Evolutionary conservation across 1,140 invertebrate genomes (phyloP).

Genomic region (Physella acuta): DNA sequence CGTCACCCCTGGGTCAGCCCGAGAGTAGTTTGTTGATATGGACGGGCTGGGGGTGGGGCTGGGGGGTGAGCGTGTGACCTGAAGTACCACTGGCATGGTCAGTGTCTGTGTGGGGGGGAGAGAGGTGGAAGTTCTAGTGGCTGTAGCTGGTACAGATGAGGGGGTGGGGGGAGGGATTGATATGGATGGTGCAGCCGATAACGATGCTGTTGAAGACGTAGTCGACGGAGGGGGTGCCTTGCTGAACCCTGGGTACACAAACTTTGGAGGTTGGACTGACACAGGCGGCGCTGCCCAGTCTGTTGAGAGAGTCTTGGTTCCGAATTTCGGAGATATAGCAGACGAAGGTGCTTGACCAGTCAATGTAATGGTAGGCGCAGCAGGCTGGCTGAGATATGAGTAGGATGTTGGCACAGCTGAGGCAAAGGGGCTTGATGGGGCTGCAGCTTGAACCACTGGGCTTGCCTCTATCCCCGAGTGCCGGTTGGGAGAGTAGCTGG

Average conservation of each 20-base stretch:
- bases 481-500: conserved; percentile 26
- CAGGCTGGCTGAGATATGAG: conserved; percentile 36
- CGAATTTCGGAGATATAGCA: conserved; percentile 23
- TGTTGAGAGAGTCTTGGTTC: conserved; percentile 37
- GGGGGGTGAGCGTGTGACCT: conserved; percentile 9
- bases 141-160: background rate
- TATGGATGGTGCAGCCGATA: conserved; percentile 15
- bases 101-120: conserved; percentile 16
- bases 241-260: conserved; percentile 52
- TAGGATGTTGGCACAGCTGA: conserved; percentile 41
- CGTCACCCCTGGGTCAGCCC: background rate
- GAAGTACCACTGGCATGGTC: conserved; percentile 12
- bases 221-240: conserved; percentile 20
- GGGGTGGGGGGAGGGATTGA: conserved; percentile 2
- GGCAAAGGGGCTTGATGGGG: conserved; percentile 32
- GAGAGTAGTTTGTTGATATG: background rate
- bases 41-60: background rate
- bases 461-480: conserved; percentile 14
- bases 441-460: conserved; percentile 11
- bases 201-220: conserved; percentile 20
- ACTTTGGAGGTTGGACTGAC: conserved; percentile 50
- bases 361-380: conserved; percentile 6
- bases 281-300: conserved; percentile 49
- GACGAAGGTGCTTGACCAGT: conserved; percentile 10
- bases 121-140: conserved; percentile 6